Evolutionary conservation across 2,113 vertebrate genomes (phyloP).

Genomic region (Stigmatopora nigra): DNA sequence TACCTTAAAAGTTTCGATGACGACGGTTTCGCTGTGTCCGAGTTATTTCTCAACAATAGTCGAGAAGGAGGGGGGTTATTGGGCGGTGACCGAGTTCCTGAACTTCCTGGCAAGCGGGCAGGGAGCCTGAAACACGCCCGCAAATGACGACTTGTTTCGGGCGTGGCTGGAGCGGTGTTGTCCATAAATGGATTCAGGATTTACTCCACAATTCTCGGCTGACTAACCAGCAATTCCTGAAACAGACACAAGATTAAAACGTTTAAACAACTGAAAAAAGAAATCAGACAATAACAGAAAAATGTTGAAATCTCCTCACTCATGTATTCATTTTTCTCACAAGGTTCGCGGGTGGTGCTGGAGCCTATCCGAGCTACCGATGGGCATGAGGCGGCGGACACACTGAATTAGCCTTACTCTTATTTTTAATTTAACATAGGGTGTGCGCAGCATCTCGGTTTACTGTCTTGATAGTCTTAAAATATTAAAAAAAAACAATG

Average conservation of each 20-base stretch:
- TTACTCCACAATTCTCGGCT: slow-evolving; percentile 11
- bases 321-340: too few relatives aligned
- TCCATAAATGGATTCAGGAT: slow-evolving; percentile 58
- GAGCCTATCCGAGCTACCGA: too few relatives aligned
- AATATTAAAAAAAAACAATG: background rate
- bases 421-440: too few relatives aligned
- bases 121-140: slow-evolving; percentile 36
- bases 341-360: too few relatives aligned
- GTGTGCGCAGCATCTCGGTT: too few relatives aligned
- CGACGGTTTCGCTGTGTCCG: slow-evolving; percentile 42
- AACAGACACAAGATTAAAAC: background rate
- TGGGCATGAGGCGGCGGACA: too few relatives aligned
- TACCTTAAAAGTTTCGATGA: slow-evolving; percentile 47
- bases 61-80: slow-evolving; percentile 12
- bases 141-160: slow-evolving; percentile 38
- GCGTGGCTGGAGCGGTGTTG: slow-evolving; percentile 35
- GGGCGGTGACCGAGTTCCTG: slow-evolving; percentile 61
- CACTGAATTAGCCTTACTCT: too few relatives aligned
- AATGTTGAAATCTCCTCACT: too few relatives aligned
- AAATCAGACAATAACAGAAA: too few relatives aligned
- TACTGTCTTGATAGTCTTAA: too few relatives aligned
- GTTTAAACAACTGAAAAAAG: too few relatives aligned
- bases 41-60: slow-evolving; percentile 58
- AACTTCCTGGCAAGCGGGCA: slow-evolving; percentile 50
- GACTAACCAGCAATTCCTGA: background rate